A percentile compares a stretch with the other conserved stretches of the same genome.
These are phyloP conservation scores for Hepsetus odoe DNA, from an alignment of 2,113 vertebrate genomes.

Conservation along the genomic window DNA sequence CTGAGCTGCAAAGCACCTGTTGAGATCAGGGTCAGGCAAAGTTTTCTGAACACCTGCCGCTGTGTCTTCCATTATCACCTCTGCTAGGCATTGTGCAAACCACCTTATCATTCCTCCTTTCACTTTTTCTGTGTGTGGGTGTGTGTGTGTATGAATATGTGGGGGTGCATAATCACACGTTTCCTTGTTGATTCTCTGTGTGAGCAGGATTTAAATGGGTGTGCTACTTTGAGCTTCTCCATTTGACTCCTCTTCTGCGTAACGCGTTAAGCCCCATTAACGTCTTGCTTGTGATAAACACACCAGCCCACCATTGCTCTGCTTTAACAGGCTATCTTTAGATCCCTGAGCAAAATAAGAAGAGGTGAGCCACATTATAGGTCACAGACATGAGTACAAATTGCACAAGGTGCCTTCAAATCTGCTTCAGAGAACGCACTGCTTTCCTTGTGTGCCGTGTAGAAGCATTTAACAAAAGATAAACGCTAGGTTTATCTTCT, in stretches of 20 bases:
- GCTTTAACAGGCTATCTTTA: slow-evolving; percentile 38
- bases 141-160: slow-evolving; percentile 5
- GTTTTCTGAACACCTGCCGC: slow-evolving; percentile 14
- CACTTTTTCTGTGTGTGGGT: background rate
- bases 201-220: slow-evolving; percentile 35
- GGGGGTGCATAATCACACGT: slow-evolving; percentile 29
- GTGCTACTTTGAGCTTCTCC: slow-evolving; percentile 6
- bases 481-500: slow-evolving; percentile 37
- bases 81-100: background rate
- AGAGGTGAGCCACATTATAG: slow-evolving; percentile 36
- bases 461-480: slow-evolving; percentile 30
- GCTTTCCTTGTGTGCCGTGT: background rate
- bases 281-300: slow-evolving; percentile 26
- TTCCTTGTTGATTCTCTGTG: slow-evolving; percentile 21
- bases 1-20: slow-evolving; percentile 26
- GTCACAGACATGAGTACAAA: slow-evolving; percentile 50
- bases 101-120: background rate
- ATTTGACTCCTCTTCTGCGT: slow-evolving; percentile 22
- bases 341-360: slow-evolving; percentile 26
- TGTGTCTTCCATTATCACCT: slow-evolving; percentile 37
- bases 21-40: slow-evolving; percentile 14
- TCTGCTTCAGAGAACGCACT: background rate
- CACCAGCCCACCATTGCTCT: background rate
- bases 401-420: background rate
- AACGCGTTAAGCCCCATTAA: slow-evolving; percentile 38